These are phyloP conservation scores for Chymomyza fuscimana DNA, from an alignment of 2,888 invertebrate genomes.

Conservation along the genomic window DNA sequence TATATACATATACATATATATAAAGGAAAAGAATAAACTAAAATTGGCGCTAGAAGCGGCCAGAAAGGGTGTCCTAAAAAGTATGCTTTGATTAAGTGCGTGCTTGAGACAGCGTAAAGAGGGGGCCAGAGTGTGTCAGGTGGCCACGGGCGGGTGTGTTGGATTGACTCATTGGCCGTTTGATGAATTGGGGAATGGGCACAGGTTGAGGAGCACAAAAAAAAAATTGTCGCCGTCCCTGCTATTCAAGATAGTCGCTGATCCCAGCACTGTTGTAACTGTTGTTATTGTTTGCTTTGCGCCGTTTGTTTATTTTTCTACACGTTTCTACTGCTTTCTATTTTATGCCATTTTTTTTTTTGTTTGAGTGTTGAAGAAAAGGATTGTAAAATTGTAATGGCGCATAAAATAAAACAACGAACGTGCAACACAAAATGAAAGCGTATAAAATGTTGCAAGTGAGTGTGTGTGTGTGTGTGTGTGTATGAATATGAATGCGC, in stretches of 20 bases:
- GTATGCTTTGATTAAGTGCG: constrained; percentile 69
- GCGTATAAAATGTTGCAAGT: constrained; percentile 35
- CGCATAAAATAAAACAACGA: constrained; percentile 72
- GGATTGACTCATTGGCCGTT: constrained; percentile 68
- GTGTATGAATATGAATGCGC: background rate
- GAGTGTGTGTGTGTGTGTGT: background rate
- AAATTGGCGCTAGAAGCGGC: background rate
- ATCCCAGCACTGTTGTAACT: no score
- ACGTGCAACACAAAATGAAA: constrained; percentile 42
- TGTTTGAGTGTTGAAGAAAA: constrained; percentile 36
- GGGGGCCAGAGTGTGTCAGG: background rate
- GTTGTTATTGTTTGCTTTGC: background rate
- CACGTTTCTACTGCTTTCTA: constrained; percentile 35
- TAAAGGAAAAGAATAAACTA: background rate
- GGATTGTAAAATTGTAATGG: constrained; percentile 73
- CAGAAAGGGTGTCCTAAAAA: constrained; percentile 28
- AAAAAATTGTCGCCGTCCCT: constrained; percentile 29
- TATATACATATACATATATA: constrained; percentile 8
- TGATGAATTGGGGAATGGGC: constrained; percentile 51
- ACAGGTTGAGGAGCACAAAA: constrained; percentile 42
- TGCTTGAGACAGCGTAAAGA: constrained; percentile 14
- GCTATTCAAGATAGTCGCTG: no score
- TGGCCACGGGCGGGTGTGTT: constrained; percentile 1
- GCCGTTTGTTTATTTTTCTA: background rate
- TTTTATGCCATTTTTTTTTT: constrained; percentile 10